These are phyloP conservation scores for Papilio dardanus DNA, from an alignment of 1,140 invertebrate genomes.

Conservation along the genomic window DNA sequence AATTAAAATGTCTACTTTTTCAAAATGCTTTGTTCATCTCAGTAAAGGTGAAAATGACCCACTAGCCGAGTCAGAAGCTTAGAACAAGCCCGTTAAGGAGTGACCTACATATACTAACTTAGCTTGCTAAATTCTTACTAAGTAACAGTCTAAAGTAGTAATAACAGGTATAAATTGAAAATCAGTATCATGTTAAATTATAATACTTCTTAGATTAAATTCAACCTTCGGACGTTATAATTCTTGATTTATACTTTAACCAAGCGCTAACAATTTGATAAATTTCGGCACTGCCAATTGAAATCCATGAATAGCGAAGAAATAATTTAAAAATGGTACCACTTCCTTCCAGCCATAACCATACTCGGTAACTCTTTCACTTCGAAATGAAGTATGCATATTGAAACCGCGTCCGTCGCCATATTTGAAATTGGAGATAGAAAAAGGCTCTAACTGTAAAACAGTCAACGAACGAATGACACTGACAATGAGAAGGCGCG, in stretches of 20 bases:
- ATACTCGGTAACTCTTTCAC: constrained; percentile 50
- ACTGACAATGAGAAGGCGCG: constrained; percentile 68
- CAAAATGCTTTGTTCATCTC: constrained; percentile 38
- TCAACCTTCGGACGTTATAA: background rate
- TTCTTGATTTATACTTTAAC: background rate
- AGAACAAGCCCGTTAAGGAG: background rate
- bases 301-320: background rate
- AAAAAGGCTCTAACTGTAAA: constrained; percentile 74
- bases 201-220: background rate
- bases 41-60: constrained; percentile 48
- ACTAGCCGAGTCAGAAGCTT: constrained; percentile 55
- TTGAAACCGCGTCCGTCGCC: constrained; percentile 63
- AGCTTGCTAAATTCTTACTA: background rate
- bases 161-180: too few species aligned
- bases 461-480: constrained; percentile 69
- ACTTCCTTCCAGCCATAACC: constrained; percentile 42
- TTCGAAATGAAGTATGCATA: constrained; percentile 67
- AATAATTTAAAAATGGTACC: constrained; percentile 24
- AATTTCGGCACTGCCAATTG: background rate
- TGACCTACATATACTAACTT: background rate
- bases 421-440: constrained; percentile 58
- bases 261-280: too few species aligned
- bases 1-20: constrained; percentile 39
- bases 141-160: background rate
- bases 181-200: too few species aligned